Conservation (phyloP, 92 coral and sea anemone species). For the Phenganax stokvisi region DNA sequence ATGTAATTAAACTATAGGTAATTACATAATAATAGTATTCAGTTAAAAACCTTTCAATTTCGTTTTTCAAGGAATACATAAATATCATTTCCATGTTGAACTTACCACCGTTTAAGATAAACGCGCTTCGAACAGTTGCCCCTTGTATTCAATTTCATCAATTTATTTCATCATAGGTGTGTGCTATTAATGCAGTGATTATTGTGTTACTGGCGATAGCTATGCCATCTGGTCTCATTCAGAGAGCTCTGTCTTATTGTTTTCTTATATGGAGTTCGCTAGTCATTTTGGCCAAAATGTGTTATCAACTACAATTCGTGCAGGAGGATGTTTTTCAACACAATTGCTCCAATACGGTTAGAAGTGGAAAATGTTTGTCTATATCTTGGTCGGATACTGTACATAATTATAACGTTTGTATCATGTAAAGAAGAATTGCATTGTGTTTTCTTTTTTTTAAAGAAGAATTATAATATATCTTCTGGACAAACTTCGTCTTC, state of each 20-base stretch:
- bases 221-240: conserved; percentile 91
- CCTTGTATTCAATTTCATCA: not conserved
- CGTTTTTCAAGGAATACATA: too few relatives aligned
- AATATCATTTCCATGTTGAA: not conserved
- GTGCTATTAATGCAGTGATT: conserved; percentile 89
- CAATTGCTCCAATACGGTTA: conserved; percentile 90
- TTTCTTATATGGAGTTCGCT: conserved; percentile 95
- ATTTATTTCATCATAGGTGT: conserved; percentile 54
- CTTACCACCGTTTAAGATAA: not conserved
- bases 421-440: too few relatives aligned
- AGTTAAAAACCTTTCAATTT: too few relatives aligned
- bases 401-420: too few relatives aligned
- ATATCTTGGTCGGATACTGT: not conserved
- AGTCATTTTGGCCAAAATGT: conserved; percentile 89
- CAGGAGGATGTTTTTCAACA: conserved; percentile 97
- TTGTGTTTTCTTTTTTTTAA: too few relatives aligned
- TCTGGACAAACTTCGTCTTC: not conserved
- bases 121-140: too few relatives aligned
- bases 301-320: conserved; percentile 86
- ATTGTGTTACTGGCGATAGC: conserved; percentile 83
- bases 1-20: too few relatives aligned
- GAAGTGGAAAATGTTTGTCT: conserved; percentile 1
- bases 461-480: too few relatives aligned
- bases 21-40: too few relatives aligned
- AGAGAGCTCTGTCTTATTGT: conserved; percentile 84